A percentile compares a stretch with the other conserved stretches of the same genome.
Evolutionary conservation across 2,113 vertebrate genomes (phyloP).

Genomic region (Scomber japonicus): DNA sequence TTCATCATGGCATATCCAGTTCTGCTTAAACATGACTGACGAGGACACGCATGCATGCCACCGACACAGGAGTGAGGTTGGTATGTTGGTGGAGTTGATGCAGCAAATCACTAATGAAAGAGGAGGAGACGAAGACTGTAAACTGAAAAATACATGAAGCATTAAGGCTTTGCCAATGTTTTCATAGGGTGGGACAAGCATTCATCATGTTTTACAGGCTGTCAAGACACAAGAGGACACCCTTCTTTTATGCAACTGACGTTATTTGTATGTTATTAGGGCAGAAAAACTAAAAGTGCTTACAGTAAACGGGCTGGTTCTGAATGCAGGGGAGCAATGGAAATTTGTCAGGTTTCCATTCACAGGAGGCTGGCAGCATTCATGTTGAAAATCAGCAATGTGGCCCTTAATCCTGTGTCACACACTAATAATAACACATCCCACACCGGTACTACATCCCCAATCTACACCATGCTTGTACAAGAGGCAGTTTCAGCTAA

Average conservation of each 20-base stretch:
- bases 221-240: too few relatives aligned
- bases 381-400: neutral
- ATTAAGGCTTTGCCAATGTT: too few relatives aligned
- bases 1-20: neutral
- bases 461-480: slow-evolving; percentile 10
- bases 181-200: too few relatives aligned
- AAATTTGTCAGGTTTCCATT: neutral
- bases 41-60: slow-evolving; percentile 2
- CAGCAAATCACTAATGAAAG: neutral
- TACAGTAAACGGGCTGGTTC: too few relatives aligned
- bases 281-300: too few relatives aligned
- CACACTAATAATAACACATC: slow-evolving; percentile 13
- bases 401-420: neutral
- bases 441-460: slow-evolving; percentile 34
- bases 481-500: slow-evolving; percentile 19
- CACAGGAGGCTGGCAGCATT: neutral
- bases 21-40: neutral
- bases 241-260: too few relatives aligned
- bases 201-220: neutral
- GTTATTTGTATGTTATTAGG: too few relatives aligned
- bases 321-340: neutral
- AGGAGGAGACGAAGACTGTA: neutral
- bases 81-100: neutral
- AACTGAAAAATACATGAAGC: too few relatives aligned
- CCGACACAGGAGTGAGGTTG: neutral